These are phyloP conservation scores for Blera fallax DNA, from an alignment of 2,888 invertebrate species.

Conservation along the genomic window DNA sequence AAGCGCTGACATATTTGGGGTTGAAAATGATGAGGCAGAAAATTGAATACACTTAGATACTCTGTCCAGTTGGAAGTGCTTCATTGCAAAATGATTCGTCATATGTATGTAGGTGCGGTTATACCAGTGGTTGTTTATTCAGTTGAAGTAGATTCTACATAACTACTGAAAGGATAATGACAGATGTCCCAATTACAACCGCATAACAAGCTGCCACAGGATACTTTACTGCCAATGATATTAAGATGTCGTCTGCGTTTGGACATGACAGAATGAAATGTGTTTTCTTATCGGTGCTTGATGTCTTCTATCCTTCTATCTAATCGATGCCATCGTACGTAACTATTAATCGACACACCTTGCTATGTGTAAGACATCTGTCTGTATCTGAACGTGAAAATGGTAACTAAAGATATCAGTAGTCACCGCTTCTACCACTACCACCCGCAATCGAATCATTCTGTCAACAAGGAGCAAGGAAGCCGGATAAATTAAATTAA, in stretches of 20 bases:
- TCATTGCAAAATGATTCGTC: too few relatives aligned
- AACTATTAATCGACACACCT: constrained; percentile 52
- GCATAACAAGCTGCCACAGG: not conserved
- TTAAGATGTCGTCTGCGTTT: not conserved
- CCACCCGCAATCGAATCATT: not conserved
- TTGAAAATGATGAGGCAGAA: constrained; percentile 57
- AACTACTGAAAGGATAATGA: not conserved
- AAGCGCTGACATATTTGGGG: not conserved
- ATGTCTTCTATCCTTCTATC: constrained; percentile 28
- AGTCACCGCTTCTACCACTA: not conserved
- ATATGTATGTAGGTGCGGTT: not conserved
- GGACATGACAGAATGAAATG: constrained; percentile 4
- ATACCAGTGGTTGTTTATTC: not conserved
- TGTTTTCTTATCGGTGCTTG: constrained; percentile 19
- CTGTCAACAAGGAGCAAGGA: constrained; percentile 13
- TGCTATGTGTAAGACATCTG: constrained; percentile 34
- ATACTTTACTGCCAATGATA: not conserved
- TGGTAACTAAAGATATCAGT: constrained; percentile 1
- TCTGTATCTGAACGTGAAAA: not conserved
- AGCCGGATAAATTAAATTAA: constrained; percentile 25
- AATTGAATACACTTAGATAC: constrained; percentile 33
- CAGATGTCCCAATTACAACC: constrained; percentile 29
- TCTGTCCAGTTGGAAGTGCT: too few relatives aligned
- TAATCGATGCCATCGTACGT: constrained; percentile 22
- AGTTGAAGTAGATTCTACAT: not conserved